Evolutionary conservation across 1,140 invertebrate species (phyloP).

Genomic region (Myzus persicae): DNA sequence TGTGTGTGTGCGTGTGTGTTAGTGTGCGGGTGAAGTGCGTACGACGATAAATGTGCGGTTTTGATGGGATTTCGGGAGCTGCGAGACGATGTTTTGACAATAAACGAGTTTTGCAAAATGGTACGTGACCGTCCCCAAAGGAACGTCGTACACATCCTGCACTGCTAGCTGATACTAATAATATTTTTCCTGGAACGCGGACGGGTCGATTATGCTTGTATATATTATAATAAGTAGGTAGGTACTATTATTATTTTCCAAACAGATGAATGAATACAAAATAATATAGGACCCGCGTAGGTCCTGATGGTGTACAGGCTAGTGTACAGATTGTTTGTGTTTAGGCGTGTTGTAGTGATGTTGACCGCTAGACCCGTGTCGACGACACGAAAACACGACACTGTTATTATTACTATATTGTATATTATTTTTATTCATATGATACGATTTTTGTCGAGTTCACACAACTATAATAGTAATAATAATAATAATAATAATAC

Average conservation of each 20-base stretch:
- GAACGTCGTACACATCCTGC: background rate
- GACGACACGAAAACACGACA: background rate
- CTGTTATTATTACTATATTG: background rate
- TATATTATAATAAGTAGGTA: background rate
- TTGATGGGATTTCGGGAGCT: conserved; percentile 47
- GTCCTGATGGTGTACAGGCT: background rate
- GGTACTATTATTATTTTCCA: background rate
- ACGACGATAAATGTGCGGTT: background rate
- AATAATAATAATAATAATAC: background rate
- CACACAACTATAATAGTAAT: background rate
- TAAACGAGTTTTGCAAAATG: conserved; percentile 4
- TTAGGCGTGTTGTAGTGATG: background rate
- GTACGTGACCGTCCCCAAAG: conserved; percentile 49
- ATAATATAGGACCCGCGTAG: background rate
- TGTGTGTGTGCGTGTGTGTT: background rate
- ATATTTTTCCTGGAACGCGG: background rate
- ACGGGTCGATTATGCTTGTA: background rate
- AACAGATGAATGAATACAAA: background rate
- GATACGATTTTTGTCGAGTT: background rate
- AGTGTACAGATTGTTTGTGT: background rate
- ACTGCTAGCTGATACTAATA: background rate
- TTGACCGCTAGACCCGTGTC: background rate
- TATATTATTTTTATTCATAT: background rate
- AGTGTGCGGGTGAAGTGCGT: no score
- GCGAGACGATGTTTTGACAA: conserved; percentile 52